Percentiles rank a stretch among this genome's conserved stretches.
phyloP scores from a whole-genome alignment of 2,888 invertebrate genomes.

The Gisinianus flammeolus region DNA sequence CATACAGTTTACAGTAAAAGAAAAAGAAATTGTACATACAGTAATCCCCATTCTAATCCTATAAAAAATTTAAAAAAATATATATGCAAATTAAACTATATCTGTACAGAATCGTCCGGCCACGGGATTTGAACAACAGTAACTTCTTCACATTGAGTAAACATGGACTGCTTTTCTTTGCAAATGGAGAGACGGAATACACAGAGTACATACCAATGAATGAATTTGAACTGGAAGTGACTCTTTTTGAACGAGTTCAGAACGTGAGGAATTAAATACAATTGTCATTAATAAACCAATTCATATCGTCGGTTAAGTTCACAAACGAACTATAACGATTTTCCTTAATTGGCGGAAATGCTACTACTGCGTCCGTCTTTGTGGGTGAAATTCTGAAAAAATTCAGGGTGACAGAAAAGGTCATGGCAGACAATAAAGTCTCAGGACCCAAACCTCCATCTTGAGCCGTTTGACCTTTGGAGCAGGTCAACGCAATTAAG shows the following conservation, averaged over 20 bases:
- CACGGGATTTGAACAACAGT: neutral
- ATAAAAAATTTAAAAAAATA: neutral
- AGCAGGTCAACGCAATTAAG: too few species aligned
- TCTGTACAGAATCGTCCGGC: conserved; percentile 4
- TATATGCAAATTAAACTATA: neutral
- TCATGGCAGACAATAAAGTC: too few species aligned
- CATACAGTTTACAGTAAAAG: conserved; percentile 9
- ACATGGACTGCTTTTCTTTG: conserved; percentile 4
- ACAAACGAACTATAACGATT: too few species aligned
- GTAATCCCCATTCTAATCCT: neutral
- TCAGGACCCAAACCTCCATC: too few species aligned
- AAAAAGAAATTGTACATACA: neutral
- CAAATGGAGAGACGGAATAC: conserved; percentile 4
- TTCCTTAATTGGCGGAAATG: too few species aligned
- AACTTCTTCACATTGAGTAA: neutral
- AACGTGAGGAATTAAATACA: neutral
- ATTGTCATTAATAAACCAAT: neutral
- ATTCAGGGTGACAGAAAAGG: too few species aligned
- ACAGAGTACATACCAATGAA: conserved; percentile 1
- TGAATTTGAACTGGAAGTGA: conserved; percentile 8
- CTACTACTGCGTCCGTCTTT: too few species aligned
- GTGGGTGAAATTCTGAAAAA: too few species aligned
- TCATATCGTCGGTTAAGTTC: too few species aligned
- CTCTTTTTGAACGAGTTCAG: neutral
- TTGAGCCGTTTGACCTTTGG: too few species aligned